These are phyloP conservation scores for Accipiter virgatus DNA, from an alignment of 2,113 vertebrate species.

Conservation along the genomic window DNA sequence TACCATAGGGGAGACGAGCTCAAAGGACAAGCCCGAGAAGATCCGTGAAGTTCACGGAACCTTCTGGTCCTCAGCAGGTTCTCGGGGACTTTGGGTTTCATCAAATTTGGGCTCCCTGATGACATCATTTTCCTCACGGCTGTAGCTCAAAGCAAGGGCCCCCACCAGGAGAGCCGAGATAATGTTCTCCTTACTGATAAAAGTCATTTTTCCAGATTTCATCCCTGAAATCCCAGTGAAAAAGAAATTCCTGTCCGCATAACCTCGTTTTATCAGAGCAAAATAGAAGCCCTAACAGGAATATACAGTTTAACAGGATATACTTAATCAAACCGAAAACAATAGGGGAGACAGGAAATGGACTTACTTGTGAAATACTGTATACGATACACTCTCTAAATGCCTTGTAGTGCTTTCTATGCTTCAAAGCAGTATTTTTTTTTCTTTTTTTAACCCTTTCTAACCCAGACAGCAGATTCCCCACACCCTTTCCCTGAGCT, in stretches of 20 bases:
- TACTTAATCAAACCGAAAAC: constrained; percentile 83
- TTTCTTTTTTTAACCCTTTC: not conserved
- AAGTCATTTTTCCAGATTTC: not conserved
- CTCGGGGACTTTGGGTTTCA: not conserved
- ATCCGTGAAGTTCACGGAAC: not conserved
- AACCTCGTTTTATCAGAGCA: constrained; percentile 64
- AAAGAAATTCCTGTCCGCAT: not conserved
- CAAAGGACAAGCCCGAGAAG: not conserved
- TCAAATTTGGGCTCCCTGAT: not conserved
- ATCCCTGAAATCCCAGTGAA: not conserved
- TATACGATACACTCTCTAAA: constrained; percentile 74
- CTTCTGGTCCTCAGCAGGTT: not conserved
- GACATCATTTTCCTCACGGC: fast-evolving
- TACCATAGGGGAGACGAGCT: fast-evolving
- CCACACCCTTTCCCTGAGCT: fast-evolving
- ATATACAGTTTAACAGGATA: constrained; percentile 85
- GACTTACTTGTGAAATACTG: constrained; percentile 76
- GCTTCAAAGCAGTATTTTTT: constrained; percentile 7
- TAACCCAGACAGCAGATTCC: not conserved
- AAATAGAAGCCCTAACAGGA: constrained; percentile 74
- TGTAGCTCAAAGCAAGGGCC: not conserved
- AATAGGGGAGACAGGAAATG: constrained; percentile 79
- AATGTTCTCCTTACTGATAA: not conserved
- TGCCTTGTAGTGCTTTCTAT: constrained; percentile 27
- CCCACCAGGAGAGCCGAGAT: fast-evolving